Conservation (phyloP, 2,113 vertebrate genomes). For the Neomonachus schauinslandi region DNA sequence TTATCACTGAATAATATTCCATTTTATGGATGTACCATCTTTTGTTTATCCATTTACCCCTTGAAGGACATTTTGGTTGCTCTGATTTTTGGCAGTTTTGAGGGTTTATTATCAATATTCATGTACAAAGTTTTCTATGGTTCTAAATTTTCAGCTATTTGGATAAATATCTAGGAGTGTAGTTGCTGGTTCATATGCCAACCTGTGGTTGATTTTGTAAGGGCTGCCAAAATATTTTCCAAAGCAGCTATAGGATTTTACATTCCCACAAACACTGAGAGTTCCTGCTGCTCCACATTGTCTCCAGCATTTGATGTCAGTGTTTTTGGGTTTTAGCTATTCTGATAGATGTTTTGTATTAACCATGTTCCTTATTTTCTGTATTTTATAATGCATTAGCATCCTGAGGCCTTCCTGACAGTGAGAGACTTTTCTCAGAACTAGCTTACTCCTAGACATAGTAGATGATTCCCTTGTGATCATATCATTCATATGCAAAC, state of each 20-base stretch:
- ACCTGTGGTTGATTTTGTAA: not conserved
- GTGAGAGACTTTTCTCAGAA: not conserved
- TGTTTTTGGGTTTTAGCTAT: not conserved
- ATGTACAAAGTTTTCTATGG: not conserved
- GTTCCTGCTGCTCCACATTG: not conserved
- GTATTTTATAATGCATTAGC: not conserved
- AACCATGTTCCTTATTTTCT: not conserved
- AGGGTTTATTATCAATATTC: not conserved
- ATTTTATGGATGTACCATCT: not conserved
- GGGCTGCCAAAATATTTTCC: not conserved
- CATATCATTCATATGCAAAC: not conserved
- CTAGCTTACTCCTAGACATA: not conserved
- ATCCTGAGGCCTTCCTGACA: not conserved
- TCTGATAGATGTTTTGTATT: not conserved
- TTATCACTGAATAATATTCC: not conserved
- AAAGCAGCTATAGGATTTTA: not conserved
- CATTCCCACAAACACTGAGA: not conserved
- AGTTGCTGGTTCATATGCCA: not conserved
- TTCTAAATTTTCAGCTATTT: not conserved
- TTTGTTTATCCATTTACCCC: not conserved
- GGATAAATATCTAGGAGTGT: not conserved
- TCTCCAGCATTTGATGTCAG: not conserved
- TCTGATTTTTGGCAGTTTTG: not conserved
- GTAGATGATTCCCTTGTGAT: not conserved
- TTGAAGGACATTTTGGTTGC: not conserved